These are phyloP conservation scores for Alosa sapidissima DNA, from an alignment of 2,797 vertebrate species.

Conservation along the genomic window DNA sequence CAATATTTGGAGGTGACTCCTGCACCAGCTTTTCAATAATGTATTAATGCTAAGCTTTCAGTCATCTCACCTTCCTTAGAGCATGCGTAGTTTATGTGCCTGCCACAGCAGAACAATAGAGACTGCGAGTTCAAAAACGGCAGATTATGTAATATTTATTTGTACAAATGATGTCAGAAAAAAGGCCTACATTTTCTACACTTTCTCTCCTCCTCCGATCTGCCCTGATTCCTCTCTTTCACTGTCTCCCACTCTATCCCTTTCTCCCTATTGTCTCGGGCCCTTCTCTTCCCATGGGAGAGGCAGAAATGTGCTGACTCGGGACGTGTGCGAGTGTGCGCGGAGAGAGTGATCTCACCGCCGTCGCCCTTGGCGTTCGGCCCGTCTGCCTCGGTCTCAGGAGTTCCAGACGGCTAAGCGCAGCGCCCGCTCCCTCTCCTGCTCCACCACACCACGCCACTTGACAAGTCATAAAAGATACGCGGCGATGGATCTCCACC, in stretches of 20 bases:
- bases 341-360: constrained; percentile 43
- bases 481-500: not conserved
- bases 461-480: constrained; percentile 57
- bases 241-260: constrained; percentile 29
- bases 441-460: not conserved
- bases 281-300: constrained; percentile 50
- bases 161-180: not conserved
- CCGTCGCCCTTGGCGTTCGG: constrained; percentile 34
- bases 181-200: not conserved
- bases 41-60: not conserved
- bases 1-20: not conserved
- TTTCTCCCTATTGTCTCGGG: constrained; percentile 22
- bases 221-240: constrained; percentile 44
- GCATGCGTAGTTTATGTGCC: constrained; percentile 5
- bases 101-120: not conserved
- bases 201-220: not conserved
- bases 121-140: not conserved
- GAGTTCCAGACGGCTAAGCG: constrained; percentile 29
- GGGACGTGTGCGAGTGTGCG: constrained; percentile 12
- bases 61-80: not conserved
- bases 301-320: constrained; percentile 71
- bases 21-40: not conserved
- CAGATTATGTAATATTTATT: not conserved
- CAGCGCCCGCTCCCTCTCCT: not conserved
- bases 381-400: constrained; percentile 23